Conservation (phyloP, 1,140 invertebrate species). For the Bombus fervidus region DNA sequence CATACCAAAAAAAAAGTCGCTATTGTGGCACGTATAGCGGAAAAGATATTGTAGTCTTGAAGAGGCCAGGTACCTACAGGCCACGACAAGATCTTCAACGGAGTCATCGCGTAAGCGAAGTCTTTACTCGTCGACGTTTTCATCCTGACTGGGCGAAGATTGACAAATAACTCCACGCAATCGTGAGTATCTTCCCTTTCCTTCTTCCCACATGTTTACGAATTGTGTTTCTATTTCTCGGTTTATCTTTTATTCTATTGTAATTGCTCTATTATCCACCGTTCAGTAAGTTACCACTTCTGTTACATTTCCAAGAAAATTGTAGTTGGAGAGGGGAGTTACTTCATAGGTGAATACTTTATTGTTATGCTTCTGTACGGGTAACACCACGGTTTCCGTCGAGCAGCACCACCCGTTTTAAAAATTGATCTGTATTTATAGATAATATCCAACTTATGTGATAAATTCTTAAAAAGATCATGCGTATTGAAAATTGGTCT, state of each 20-base stretch:
- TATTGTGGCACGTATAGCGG: conserved; percentile 29
- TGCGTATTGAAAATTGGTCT: neutral
- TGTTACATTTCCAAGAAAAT: neutral
- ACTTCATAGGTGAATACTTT: too few relatives aligned
- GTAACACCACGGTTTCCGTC: neutral
- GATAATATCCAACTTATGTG: too few relatives aligned
- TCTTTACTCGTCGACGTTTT: conserved; percentile 17
- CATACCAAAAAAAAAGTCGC: neutral
- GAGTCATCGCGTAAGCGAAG: conserved; percentile 24
- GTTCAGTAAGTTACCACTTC: neutral
- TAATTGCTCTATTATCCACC: neutral
- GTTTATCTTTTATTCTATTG: conserved; percentile 21
- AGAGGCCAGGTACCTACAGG: conserved; percentile 52
- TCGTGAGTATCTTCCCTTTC: neutral
- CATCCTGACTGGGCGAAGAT: neutral
- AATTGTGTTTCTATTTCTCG: too few relatives aligned
- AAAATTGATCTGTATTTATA: too few relatives aligned
- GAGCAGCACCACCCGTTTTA: neutral
- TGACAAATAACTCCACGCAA: neutral
- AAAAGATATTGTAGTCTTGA: too few relatives aligned
- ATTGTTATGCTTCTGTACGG: neutral
- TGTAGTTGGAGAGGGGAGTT: neutral
- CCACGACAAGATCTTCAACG: conserved; percentile 38
- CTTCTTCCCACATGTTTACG: too few relatives aligned
- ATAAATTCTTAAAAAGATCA: neutral